A percentile compares a stretch with the other conserved stretches of the same genome.
phyloP scores from a whole-genome alignment of 2,888 invertebrate genomes.

The Leucania comma region DNA sequence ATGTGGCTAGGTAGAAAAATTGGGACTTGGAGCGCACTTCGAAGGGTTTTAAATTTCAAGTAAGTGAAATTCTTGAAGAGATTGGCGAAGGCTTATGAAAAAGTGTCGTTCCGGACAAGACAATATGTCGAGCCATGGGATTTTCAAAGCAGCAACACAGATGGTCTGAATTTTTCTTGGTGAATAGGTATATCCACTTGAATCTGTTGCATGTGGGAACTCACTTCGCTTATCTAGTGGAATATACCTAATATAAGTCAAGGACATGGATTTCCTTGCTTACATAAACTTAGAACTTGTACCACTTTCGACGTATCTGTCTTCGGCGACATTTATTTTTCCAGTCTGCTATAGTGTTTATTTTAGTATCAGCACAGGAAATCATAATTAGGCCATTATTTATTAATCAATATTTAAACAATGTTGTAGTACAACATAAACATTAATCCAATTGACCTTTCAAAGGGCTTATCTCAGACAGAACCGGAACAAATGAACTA shows the following conservation, averaged over 20 bases:
- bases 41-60: conserved; percentile 36
- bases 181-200: not conserved
- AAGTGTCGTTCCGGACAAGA: conserved; percentile 17
- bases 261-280: not conserved
- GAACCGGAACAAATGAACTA: conserved; percentile 58
- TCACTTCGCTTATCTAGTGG: not conserved
- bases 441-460: conserved; percentile 59
- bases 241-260: not conserved
- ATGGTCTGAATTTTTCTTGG: not conserved
- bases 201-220: not conserved
- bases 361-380: conserved; percentile 53
- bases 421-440: conserved; percentile 49
- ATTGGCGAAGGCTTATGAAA: conserved; percentile 5
- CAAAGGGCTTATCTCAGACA: conserved; percentile 55
- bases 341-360: conserved; percentile 19
- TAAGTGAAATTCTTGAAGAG: conserved; percentile 29
- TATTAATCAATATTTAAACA: conserved; percentile 51
- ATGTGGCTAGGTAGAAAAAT: conserved; percentile 63
- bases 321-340: conserved; percentile 6
- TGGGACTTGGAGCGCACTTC: conserved; percentile 37
- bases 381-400: conserved; percentile 46
- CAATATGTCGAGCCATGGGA: not conserved
- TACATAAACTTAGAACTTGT: not conserved
- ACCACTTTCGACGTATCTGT: conserved; percentile 1
- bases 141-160: conserved; percentile 3